These are phyloP conservation scores for Ploceus nigricollis DNA, from an alignment of 2,113 vertebrate species.

Conservation along the genomic window DNA sequence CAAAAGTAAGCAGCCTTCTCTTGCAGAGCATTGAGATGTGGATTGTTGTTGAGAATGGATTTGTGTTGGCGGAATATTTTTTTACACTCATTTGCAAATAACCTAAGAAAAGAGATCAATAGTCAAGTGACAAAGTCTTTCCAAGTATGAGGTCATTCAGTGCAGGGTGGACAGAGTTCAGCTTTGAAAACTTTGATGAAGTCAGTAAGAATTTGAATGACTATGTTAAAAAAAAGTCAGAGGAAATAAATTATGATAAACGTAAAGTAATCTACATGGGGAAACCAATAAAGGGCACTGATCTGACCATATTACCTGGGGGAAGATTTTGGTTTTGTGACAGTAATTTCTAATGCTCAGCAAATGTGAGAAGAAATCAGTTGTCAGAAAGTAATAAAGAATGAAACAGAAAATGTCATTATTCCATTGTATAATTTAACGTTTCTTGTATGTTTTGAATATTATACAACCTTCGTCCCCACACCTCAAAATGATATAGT, in stretches of 20 bases:
- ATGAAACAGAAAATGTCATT: background rate
- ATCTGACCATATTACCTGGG: background rate
- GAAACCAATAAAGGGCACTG: background rate
- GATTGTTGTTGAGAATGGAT: background rate
- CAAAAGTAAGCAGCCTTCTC: background rate
- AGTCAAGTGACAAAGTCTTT: background rate
- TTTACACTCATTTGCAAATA: background rate
- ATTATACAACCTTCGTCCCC: accelerated
- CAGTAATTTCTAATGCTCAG: background rate
- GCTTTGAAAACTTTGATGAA: background rate
- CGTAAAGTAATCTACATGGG: background rate
- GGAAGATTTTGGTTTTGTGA: background rate
- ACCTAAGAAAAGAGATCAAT: background rate
- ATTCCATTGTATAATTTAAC: background rate
- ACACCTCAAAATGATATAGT: accelerated
- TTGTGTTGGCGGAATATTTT: background rate
- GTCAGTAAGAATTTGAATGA: background rate
- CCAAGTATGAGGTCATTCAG: background rate
- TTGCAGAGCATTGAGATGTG: background rate
- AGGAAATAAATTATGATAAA: background rate
- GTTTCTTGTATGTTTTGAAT: background rate
- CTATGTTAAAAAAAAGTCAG: background rate
- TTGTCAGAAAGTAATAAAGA: background rate
- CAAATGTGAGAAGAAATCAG: background rate
- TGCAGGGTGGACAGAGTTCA: accelerated